Conservation (phyloP, 2,113 vertebrate species). For the Daphoenositta chrysoptera region DNA sequence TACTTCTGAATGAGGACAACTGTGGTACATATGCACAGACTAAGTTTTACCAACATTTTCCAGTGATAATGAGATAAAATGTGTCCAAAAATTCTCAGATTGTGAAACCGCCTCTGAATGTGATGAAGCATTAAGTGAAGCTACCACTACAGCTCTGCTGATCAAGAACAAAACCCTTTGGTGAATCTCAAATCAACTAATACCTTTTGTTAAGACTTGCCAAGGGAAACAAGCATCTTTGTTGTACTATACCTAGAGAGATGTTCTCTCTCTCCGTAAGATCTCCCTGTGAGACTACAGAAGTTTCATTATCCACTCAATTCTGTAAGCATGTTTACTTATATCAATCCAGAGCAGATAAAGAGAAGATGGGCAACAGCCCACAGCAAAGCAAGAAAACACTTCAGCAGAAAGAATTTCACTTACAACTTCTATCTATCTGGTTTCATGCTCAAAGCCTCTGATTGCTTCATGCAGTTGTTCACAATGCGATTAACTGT, state of each 20-base stretch:
- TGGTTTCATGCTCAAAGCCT: background rate
- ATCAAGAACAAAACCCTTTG: background rate
- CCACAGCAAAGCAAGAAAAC: background rate
- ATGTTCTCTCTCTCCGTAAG: background rate
- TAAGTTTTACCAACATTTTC: background rate
- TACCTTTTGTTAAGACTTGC: background rate
- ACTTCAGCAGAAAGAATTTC: background rate
- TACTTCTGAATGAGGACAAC: background rate
- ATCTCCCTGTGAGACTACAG: background rate
- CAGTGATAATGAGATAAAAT: background rate
- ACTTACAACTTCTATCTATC: background rate
- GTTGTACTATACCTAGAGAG: background rate
- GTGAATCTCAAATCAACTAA: background rate
- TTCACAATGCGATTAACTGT: background rate
- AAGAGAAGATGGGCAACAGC: background rate
- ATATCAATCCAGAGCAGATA: background rate
- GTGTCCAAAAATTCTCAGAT: background rate
- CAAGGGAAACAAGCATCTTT: background rate
- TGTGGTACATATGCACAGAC: background rate
- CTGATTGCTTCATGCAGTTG: background rate
- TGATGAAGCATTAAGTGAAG: background rate
- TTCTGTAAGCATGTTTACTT: background rate
- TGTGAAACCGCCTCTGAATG: background rate
- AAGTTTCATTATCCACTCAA: background rate
- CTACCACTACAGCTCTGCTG: background rate